A percentile compares a stretch with the other conserved stretches of the same genome.
Conservation (phyloP, 2,888 invertebrate genomes). For the Drosophila nigricruria region DNA sequence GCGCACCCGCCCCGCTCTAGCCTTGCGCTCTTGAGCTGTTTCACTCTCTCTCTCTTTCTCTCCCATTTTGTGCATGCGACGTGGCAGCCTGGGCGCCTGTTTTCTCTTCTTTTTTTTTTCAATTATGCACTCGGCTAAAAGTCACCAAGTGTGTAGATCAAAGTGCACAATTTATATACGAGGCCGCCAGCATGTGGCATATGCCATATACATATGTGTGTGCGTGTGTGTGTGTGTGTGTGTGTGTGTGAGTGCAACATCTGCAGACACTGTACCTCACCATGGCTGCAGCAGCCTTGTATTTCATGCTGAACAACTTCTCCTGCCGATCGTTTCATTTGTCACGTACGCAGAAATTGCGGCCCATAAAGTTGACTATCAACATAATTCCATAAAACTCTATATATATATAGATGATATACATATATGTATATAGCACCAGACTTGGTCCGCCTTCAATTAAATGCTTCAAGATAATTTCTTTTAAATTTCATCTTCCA, state of each 20-base stretch:
- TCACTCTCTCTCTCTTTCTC: neutral
- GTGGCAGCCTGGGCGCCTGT: slow-evolving; percentile 27
- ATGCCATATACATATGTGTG: neutral
- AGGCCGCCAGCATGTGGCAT: neutral
- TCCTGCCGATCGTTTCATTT: slow-evolving; percentile 46
- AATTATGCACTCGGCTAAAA: slow-evolving; percentile 32
- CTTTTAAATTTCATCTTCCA: neutral
- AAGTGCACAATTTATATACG: slow-evolving; percentile 36
- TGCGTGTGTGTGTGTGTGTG: neutral
- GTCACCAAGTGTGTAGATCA: slow-evolving; percentile 47
- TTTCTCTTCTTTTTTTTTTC: slow-evolving; percentile 14
- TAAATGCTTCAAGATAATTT: neutral
- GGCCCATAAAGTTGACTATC: slow-evolving; percentile 1
- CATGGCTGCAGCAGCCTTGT: slow-evolving; percentile 15
- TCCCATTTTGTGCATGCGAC: slow-evolving; percentile 11
- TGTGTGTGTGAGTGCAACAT: neutral
- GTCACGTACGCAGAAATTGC: slow-evolving; percentile 45
- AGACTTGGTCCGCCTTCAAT: neutral
- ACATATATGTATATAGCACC: neutral
- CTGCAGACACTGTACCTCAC: slow-evolving; percentile 24
- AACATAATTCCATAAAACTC: neutral
- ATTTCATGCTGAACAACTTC: slow-evolving; percentile 22
- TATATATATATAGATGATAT: neutral
- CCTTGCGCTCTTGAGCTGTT: neutral
- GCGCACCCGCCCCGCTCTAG: neutral